Evolutionary conservation across 1,140 invertebrate species (phyloP).

Genomic region (Adelges cooleyi): DNA sequence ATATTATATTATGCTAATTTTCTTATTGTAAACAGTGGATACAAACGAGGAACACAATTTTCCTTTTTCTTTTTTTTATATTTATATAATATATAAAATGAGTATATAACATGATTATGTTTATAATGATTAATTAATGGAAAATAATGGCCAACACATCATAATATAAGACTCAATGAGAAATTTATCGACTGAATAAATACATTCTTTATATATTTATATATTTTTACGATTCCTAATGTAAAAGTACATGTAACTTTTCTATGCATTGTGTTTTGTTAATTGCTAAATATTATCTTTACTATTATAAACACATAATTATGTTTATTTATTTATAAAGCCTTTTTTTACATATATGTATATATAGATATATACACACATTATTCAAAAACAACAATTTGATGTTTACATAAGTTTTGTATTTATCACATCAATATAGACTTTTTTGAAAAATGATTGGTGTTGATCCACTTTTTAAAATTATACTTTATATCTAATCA

Average conservation of each 20-base stretch:
- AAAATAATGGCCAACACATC: neutral
- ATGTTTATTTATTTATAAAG: conserved; percentile 21
- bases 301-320: neutral
- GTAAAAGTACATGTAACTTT: neutral
- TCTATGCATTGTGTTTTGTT: neutral
- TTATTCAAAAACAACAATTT: neutral
- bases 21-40: neutral
- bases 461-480: too few relatives aligned
- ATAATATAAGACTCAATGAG: conserved; percentile 15
- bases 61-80: neutral
- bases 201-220: conserved; percentile 6
- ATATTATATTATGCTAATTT: neutral
- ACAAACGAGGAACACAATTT: neutral
- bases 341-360: neutral
- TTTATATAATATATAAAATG: too few relatives aligned
- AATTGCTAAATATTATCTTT: conserved; percentile 8
- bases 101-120: too few relatives aligned
- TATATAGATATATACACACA: too few relatives aligned
- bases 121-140: too few relatives aligned
- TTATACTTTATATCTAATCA: too few relatives aligned
- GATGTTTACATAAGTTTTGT: conserved; percentile 5
- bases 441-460: neutral
- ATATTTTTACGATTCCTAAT: conserved; percentile 19
- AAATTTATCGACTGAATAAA: conserved; percentile 20
- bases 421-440: neutral